Base-by-base conservation (phyloP, 2,888 invertebrate species). In the Andrena flavipes region DNA sequence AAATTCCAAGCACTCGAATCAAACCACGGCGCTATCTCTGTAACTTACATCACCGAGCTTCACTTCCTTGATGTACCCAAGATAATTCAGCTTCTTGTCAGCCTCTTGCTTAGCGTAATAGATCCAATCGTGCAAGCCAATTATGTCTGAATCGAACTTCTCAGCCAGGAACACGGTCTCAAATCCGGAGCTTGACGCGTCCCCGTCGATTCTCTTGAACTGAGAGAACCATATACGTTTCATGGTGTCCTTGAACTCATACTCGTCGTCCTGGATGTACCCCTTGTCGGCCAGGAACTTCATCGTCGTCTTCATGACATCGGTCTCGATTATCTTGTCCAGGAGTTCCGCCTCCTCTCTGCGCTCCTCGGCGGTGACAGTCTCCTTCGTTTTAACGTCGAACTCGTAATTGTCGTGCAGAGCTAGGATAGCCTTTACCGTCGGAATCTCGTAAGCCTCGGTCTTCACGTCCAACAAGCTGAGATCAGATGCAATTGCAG, bases 121-220 rank as follows among this genome's bases (percentile, higher is more conserved):
- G 64, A 98, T 95, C 98, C 98, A 99, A 93, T 97, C 98, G 93
- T 99, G 99, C 85, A 99, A 95, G 5, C 98, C 98, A 93, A 94
- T 95, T 29, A 96, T 95, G 90, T 96, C 96, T 62, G 96, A 96
- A 90, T 97, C 96, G 88, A 95, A 95, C 23, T 95, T 92, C 95
- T 99, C 99, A 0, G 98, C 97, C 0, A 98, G 95, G 93, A 98
- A 98, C 16, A 98, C 96, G 89, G 99, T 99, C 94, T 99, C 99
- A 92, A 99, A 99, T 0, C 98, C 98, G 56, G 97, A 97, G 89
- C 98, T 98, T 72, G 98, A 97, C 10, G 97, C 95, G 90, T 96
- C 96, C 33, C 97, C 97, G 90, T 96, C 95, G 76, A 97, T 96
- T 86, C 98, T 95, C 5, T 98, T 96, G 92, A 98, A 99, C 89